These are phyloP conservation scores for Drosophila tripunctata DNA, from an alignment of 2,888 invertebrate genomes.

Conservation along the genomic window DNA sequence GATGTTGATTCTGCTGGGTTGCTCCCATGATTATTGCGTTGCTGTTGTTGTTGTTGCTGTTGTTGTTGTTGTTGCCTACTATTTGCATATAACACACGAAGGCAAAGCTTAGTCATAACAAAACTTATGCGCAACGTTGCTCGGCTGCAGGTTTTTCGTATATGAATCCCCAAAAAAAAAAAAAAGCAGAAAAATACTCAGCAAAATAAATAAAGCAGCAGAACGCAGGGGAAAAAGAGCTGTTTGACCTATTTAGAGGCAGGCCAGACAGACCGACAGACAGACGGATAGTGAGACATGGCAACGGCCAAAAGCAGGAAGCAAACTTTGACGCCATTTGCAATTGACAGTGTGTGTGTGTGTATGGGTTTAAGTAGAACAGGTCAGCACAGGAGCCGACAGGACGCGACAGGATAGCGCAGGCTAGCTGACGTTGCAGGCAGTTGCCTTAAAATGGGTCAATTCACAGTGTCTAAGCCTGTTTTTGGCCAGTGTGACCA, in stretches of 20 bases:
- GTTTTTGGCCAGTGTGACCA: conserved; percentile 17
- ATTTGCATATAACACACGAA: conserved; percentile 47
- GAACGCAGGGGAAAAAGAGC: conserved; percentile 2
- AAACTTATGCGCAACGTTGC: conserved; percentile 43
- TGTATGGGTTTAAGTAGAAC: conserved; percentile 2
- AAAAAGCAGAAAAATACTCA: conserved; percentile 6
- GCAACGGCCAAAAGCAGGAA: conserved; percentile 39
- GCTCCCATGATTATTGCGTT: conserved; percentile 21
- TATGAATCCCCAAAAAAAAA: conserved; percentile 26
- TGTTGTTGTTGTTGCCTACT: conserved; percentile 15
- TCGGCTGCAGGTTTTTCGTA: conserved; percentile 46
- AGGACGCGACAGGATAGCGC: not conserved
- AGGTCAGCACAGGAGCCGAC: not conserved
- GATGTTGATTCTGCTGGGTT: conserved; percentile 22
- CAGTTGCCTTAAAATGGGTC: conserved; percentile 29
- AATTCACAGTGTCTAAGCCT: not conserved
- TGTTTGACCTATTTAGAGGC: conserved; percentile 61
- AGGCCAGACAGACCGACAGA: too few species aligned
- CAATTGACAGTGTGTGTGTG: conserved; percentile 10
- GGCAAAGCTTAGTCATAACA: conserved; percentile 41
- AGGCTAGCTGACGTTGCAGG: conserved; percentile 13
- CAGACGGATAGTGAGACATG: too few species aligned
- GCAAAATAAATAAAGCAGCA: not conserved
- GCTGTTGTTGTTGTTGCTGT: not conserved
- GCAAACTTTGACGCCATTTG: conserved; percentile 37